These are phyloP conservation scores for Channa striata DNA, from an alignment of 2,797 vertebrate genomes.

Conservation along the genomic window DNA sequence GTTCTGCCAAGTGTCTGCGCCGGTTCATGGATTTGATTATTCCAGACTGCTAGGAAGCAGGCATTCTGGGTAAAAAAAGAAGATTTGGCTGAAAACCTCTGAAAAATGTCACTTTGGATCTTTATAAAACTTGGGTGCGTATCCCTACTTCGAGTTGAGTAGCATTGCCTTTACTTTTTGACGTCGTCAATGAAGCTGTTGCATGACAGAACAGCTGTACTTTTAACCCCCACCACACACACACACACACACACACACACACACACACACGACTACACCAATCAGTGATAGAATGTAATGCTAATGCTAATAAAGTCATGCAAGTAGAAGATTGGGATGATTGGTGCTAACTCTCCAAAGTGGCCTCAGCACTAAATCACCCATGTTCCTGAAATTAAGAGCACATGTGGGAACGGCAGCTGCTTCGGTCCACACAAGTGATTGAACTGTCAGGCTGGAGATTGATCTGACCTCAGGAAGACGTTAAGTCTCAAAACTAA, in stretches of 20 bases:
- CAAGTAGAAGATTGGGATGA: constrained; percentile 85
- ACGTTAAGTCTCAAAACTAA: constrained; percentile 55
- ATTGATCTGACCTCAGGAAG: constrained; percentile 51
- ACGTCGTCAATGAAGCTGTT: constrained; percentile 21
- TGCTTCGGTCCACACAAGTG: constrained; percentile 52
- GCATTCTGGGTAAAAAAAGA: constrained; percentile 36
- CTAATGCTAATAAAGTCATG: constrained; percentile 85
- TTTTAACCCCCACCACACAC: constrained; percentile 57
- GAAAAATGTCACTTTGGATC: constrained; percentile 49
- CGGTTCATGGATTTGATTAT: constrained; percentile 75
- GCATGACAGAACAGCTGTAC: constrained; percentile 65
- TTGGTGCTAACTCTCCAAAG: constrained; percentile 66
- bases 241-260: too few relatives aligned
- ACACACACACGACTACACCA: constrained; percentile 74
- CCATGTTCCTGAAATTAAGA: constrained; percentile 65
- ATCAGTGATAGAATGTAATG: constrained; percentile 81
- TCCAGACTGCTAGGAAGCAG: constrained; percentile 59
- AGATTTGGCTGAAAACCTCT: constrained; percentile 37
- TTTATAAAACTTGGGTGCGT: constrained; percentile 31
- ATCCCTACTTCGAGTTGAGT: constrained; percentile 1
- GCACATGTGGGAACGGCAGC: constrained; percentile 63
- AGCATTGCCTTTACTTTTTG: too few relatives aligned
- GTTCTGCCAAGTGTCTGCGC: constrained; percentile 69
- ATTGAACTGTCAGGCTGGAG: constrained; percentile 30
- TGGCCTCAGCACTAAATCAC: constrained; percentile 82